Percentiles rank a stretch among this genome's conserved stretches.
phyloP scores from a whole-genome alignment of 2,113 vertebrate species.

The Pogonocichla stellata region DNA sequence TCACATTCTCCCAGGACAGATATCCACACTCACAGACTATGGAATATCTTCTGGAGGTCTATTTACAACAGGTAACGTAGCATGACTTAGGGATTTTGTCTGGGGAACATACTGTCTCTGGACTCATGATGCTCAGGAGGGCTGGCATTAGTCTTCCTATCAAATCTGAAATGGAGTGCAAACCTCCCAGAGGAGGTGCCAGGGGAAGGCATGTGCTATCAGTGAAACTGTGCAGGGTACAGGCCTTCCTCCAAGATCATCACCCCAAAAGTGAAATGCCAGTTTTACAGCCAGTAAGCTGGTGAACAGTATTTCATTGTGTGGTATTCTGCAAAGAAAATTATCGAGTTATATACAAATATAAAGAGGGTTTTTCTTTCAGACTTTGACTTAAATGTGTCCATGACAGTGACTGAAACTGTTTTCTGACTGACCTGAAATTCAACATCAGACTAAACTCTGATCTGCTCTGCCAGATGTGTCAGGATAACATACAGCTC shows the following conservation, averaged over 20 bases:
- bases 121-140: not conserved
- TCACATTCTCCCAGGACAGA: not conserved
- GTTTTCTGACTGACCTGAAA: not conserved
- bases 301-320: not conserved
- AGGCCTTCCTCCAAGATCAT: not conserved
- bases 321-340: not conserved
- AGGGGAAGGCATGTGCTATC: not conserved
- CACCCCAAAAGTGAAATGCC: not conserved
- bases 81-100: not conserved
- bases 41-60: not conserved
- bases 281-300: not conserved
- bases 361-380: not conserved
- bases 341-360: not conserved
- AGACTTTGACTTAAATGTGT: not conserved
- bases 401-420: not conserved
- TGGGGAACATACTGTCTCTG: not conserved
- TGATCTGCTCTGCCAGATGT: not conserved
- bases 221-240: not conserved
- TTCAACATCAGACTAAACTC: not conserved
- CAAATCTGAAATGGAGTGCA: not conserved
- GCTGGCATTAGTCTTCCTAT: not conserved
- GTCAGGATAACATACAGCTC: not conserved
- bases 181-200: not conserved
- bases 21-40: not conserved
- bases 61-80: not conserved